These are phyloP conservation scores for Hybognathus amarus DNA, from an alignment of 2,797 vertebrate genomes.

Conservation along the genomic window DNA sequence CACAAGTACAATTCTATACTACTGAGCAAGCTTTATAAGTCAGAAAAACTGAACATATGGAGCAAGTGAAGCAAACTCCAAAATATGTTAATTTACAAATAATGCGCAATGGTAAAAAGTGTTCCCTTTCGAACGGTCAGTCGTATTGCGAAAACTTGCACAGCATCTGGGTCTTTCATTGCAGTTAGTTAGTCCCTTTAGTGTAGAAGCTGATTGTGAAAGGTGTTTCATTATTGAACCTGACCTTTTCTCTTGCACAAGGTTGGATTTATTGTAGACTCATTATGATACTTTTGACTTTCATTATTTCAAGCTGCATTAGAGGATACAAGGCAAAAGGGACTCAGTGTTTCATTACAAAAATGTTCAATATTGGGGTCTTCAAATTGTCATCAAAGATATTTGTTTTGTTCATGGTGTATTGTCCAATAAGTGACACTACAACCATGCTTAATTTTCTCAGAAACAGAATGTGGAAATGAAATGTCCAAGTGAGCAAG, in stretches of 20 bases:
- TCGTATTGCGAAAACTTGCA: neutral
- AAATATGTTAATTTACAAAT: too few relatives aligned
- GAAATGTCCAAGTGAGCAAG: neutral
- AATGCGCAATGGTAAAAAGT: too few relatives aligned
- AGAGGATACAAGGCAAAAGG: slow-evolving; percentile 7
- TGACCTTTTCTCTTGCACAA: slow-evolving; percentile 24
- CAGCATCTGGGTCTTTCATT: neutral
- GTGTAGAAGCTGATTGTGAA: neutral
- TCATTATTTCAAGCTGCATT: slow-evolving; percentile 26
- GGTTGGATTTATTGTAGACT: neutral
- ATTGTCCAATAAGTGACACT: neutral
- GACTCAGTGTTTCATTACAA: slow-evolving; percentile 11
- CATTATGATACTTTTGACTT: slow-evolving; percentile 23
- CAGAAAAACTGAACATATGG: too few relatives aligned
- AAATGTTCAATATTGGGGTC: neutral
- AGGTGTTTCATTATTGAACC: slow-evolving; percentile 48
- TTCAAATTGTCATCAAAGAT: neutral
- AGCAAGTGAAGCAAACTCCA: too few relatives aligned
- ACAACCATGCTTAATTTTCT: neutral
- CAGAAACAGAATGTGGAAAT: neutral
- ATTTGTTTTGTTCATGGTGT: too few relatives aligned
- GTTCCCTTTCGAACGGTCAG: too few relatives aligned
- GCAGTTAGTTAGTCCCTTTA: slow-evolving; percentile 2
- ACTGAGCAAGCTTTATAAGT: too few relatives aligned
- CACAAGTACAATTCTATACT: too few relatives aligned